These are phyloP conservation scores for Origma solitaria DNA, from an alignment of 2,113 vertebrate genomes.

Conservation along the genomic window DNA sequence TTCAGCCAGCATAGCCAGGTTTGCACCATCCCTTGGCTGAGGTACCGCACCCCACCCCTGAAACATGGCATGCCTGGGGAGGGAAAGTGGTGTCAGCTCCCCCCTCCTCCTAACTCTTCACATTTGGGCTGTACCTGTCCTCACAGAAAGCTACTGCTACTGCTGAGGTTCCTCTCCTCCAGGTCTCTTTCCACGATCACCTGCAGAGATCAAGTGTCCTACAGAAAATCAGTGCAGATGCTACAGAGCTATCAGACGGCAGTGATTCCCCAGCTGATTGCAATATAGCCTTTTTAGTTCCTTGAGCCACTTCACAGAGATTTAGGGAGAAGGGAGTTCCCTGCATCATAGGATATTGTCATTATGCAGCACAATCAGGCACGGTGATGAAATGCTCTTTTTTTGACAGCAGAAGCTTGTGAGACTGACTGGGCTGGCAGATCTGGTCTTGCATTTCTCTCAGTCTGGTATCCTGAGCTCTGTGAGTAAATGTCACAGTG, in stretches of 20 bases:
- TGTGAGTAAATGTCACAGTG: not conserved
- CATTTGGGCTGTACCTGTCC: not conserved
- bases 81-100: not conserved
- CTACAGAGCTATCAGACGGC: not conserved
- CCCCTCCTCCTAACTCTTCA: not conserved
- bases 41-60: not conserved
- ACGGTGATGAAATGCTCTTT: not conserved
- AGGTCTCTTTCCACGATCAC: not conserved
- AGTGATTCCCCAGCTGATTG: not conserved
- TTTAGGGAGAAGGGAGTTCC: not conserved
- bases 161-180: not conserved
- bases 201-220: not conserved
- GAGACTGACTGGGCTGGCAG: accelerated
- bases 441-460: not conserved
- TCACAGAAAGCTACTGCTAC: not conserved
- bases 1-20: not conserved
- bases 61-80: not conserved
- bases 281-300: not conserved
- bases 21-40: not conserved
- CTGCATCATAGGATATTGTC: not conserved
- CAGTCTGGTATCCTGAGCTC: not conserved
- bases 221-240: not conserved
- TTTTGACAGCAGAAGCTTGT: not conserved
- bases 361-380: not conserved
- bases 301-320: not conserved